These are phyloP conservation scores for Lochmaea capreae DNA, from an alignment of 2,888 invertebrate species.

Conservation along the genomic window DNA sequence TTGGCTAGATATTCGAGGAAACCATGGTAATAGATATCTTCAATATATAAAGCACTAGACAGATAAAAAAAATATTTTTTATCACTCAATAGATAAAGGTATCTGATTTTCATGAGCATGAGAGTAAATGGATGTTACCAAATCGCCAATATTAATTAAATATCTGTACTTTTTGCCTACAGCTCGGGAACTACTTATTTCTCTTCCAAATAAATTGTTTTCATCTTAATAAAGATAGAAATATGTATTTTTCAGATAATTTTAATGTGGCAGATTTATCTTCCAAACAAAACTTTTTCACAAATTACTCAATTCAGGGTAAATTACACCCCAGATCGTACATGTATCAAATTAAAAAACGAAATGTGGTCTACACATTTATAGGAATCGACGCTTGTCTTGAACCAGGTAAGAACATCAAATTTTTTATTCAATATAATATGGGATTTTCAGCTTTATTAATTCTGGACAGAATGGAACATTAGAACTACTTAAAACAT, in stretches of 20 bases:
- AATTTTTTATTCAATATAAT: neutral
- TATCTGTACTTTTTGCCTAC: too few species aligned
- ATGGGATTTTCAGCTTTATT: too few species aligned
- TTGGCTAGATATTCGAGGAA: slow-evolving; percentile 92
- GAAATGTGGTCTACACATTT: slow-evolving; percentile 79
- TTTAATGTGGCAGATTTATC: slow-evolving; percentile 82
- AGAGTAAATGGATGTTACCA: too few species aligned
- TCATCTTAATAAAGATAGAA: neutral
- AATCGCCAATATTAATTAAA: too few species aligned
- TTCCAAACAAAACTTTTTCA: slow-evolving; percentile 80
- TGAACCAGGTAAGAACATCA: slow-evolving; percentile 74
- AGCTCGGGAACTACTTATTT: neutral
- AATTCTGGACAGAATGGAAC: too few species aligned
- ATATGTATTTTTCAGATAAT: slow-evolving; percentile 76
- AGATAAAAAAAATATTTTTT: neutral
- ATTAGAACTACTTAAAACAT: too few species aligned
- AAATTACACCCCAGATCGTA: slow-evolving; percentile 77
- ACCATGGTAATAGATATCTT: slow-evolving; percentile 78
- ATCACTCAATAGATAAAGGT: too few species aligned
- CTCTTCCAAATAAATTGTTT: neutral
- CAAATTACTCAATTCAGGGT: slow-evolving; percentile 85
- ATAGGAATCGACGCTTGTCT: slow-evolving; percentile 89
- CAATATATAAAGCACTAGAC: neutral
- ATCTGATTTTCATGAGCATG: too few species aligned
- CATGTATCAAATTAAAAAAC: slow-evolving; percentile 71